Percentiles rank a stretch among this genome's conserved stretches.
Conservation (phyloP, 2,797 vertebrate genomes). For the Menidia menidia region DNA sequence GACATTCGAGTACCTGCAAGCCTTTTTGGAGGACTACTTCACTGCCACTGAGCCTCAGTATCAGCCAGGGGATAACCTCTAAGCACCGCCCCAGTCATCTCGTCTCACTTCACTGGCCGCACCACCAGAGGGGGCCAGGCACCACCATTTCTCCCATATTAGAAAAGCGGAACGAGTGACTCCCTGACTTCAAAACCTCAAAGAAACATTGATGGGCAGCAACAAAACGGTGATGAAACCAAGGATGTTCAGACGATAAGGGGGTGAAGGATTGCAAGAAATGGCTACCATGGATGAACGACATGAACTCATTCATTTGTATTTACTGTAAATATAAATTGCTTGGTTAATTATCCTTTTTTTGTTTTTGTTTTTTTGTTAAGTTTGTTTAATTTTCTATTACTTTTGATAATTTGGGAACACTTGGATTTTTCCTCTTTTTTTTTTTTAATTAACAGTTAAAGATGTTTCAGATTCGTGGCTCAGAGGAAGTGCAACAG, state of each 20-base stretch:
- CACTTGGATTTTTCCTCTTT: constrained; percentile 53
- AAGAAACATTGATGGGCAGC: constrained; percentile 24
- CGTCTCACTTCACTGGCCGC: constrained; percentile 46
- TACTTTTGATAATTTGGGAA: constrained; percentile 80
- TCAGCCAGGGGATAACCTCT: constrained; percentile 98
- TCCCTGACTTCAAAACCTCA: constrained; percentile 57
- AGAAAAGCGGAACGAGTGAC: constrained; percentile 59
- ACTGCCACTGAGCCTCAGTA: constrained; percentile 99
- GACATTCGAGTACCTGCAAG: constrained; percentile 98
- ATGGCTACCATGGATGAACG: constrained; percentile 64
- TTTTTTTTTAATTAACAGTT: constrained; percentile 54
- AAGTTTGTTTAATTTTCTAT: constrained; percentile 71
- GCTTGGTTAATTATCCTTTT: constrained; percentile 83
- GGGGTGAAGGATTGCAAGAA: constrained; percentile 27
- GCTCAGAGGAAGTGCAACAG: constrained; percentile 47
- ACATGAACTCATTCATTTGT: constrained; percentile 73
- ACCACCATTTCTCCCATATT: constrained; percentile 37
- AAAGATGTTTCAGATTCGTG: constrained; percentile 54
- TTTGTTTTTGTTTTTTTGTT: constrained; percentile 46
- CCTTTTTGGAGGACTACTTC: constrained; percentile 99
- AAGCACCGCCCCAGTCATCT: constrained; percentile 67
- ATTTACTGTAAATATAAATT: constrained; percentile 87
- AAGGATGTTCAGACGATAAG: constrained; percentile 37
- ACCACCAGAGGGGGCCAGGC: constrained; percentile 69
- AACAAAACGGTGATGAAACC: constrained; percentile 58